These are phyloP conservation scores for Eulemur mongoz DNA, from an alignment of 2,797 vertebrate species.

Conservation along the genomic window DNA sequence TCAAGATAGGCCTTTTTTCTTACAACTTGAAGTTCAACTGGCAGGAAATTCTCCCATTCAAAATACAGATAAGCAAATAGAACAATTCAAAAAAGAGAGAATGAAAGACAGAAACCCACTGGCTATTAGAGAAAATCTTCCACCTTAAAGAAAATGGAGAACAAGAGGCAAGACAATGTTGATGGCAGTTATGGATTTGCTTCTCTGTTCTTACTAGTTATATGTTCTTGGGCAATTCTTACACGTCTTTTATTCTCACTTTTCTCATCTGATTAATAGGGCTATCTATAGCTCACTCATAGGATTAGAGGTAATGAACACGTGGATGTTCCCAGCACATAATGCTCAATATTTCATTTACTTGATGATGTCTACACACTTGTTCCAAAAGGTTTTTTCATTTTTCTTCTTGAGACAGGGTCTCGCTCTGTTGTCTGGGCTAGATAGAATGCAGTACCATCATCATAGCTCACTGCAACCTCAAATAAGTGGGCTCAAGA, in stretches of 20 bases:
- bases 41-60: slow-evolving; percentile 74
- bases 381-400: background rate
- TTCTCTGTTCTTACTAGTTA: background rate
- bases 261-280: slow-evolving; percentile 32
- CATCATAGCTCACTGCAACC: background rate
- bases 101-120: background rate
- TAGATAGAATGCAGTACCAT: background rate
- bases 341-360: background rate
- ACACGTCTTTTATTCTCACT: background rate
- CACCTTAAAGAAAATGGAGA: slow-evolving; percentile 24
- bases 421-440: background rate
- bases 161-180: background rate
- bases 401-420: background rate
- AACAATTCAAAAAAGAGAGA: slow-evolving; percentile 47
- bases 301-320: background rate
- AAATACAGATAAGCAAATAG: slow-evolving; percentile 68
- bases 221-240: background rate
- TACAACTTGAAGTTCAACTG: slow-evolving; percentile 72
- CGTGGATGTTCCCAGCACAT: background rate
- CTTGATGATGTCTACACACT: background rate
- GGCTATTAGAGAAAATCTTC: slow-evolving; percentile 32
- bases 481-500: background rate
- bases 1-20: slow-evolving; percentile 68
- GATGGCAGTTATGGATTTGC: background rate
- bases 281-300: background rate